phyloP scores from a whole-genome alignment of 2,888 invertebrate genomes.

The Zelleria hepariella region DNA sequence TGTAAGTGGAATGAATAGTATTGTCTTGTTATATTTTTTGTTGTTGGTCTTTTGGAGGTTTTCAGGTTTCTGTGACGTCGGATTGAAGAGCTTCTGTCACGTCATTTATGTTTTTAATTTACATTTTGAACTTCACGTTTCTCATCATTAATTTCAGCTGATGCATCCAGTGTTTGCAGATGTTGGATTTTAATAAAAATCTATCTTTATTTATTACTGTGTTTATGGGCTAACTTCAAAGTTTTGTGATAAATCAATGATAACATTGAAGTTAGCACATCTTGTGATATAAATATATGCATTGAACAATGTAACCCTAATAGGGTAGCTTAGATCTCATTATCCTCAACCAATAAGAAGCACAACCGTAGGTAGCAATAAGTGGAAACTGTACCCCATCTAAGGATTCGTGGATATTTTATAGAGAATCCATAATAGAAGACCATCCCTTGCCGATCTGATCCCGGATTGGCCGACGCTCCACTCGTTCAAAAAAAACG shows the following conservation, averaged over 20 bases:
- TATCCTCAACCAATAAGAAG: not conserved
- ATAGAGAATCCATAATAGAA: constrained; percentile 75
- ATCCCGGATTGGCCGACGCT: constrained; percentile 97
- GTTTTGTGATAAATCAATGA: not conserved
- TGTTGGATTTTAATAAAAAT: constrained; percentile 52
- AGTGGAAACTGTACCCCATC: constrained; percentile 7
- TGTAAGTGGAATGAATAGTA: constrained; percentile 22
- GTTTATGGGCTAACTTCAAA: not conserved
- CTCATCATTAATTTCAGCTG: constrained; percentile 60
- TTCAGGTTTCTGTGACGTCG: constrained; percentile 61
- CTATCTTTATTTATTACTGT: constrained; percentile 14
- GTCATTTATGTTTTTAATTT: constrained; percentile 47
- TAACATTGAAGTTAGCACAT: not conserved
- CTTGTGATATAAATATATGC: not conserved
- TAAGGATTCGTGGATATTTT: constrained; percentile 62
- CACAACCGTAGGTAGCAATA: not conserved
- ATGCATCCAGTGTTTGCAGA: constrained; percentile 64
- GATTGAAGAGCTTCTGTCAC: constrained; percentile 66
- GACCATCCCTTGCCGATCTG: constrained; percentile 93
- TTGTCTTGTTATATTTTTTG: constrained; percentile 40
- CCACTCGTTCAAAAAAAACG: constrained; percentile 85
- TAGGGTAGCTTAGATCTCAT: not conserved
- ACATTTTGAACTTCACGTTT: constrained; percentile 39
- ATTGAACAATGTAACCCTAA: not conserved
- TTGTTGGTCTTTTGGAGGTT: constrained; percentile 47